Evolutionary conservation across 2,113 vertebrate species (phyloP).

Genomic region (Sylvietta virens): DNA sequence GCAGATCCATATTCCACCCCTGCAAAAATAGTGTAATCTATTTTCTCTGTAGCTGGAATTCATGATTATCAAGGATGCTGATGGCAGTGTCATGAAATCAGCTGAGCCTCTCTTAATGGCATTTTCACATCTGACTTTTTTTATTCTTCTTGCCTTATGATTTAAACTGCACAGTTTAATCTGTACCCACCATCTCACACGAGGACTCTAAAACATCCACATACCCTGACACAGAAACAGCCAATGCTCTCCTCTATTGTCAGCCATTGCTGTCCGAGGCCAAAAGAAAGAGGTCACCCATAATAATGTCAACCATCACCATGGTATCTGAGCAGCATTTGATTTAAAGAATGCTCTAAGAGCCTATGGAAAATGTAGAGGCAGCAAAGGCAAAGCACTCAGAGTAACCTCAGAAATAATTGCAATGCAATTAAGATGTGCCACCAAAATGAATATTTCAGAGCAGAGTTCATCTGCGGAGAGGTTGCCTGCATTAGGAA

Average conservation of each 20-base stretch:
- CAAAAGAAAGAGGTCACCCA: constrained; percentile 55
- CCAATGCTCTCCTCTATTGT: not conserved
- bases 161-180: constrained; percentile 12
- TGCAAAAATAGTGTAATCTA: constrained; percentile 12
- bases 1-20: constrained; percentile 35
- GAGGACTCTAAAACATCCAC: not conserved
- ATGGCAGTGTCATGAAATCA: constrained; percentile 46
- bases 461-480: not conserved
- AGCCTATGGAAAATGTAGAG: constrained; percentile 40
- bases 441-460: constrained; percentile 54
- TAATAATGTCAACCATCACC: constrained; percentile 65
- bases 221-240: not conserved
- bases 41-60: constrained; percentile 12
- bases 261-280: constrained; percentile 24
- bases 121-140: not conserved
- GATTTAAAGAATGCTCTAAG: constrained; percentile 57
- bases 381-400: constrained; percentile 43
- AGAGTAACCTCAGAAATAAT: constrained; percentile 54
- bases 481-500: not conserved
- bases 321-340: constrained; percentile 58
- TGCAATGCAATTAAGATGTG: constrained; percentile 57
- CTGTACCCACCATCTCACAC: not conserved
- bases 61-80: constrained; percentile 5
- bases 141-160: not conserved
- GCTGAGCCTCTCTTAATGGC: constrained; percentile 8